A percentile compares a stretch with the other conserved stretches of the same genome.
Evolutionary conservation across 2,797 vertebrate genomes (phyloP).

Genomic region (Dromococcyx pavoninus): DNA sequence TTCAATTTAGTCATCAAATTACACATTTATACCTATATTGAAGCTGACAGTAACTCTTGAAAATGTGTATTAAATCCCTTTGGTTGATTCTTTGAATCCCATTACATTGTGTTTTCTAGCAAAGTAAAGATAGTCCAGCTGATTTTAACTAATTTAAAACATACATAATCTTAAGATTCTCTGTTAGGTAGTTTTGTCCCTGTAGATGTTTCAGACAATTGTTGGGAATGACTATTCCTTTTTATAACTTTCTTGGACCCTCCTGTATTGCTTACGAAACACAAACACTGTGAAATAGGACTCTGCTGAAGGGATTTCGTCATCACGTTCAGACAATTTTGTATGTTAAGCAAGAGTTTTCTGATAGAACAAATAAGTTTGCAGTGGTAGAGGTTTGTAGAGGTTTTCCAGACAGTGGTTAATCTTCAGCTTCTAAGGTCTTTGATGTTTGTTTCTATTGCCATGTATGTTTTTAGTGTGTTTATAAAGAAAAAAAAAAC

Average conservation of each 20-base stretch:
- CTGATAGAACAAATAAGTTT: neutral
- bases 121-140: neutral
- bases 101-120: neutral
- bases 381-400: no score
- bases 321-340: neutral
- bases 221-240: neutral
- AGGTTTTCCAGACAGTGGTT: neutral
- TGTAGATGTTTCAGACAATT: neutral
- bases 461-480: neutral
- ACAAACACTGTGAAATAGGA: neutral
- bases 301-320: neutral
- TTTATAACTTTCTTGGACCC: neutral
- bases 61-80: constrained; percentile 65
- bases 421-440: neutral
- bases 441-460: neutral
- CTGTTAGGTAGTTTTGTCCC: neutral
- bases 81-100: constrained; percentile 21
- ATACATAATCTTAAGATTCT: neutral
- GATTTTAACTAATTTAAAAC: neutral
- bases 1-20: constrained; percentile 69
- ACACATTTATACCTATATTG: constrained; percentile 55
- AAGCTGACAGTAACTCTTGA: constrained; percentile 63
- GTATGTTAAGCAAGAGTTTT: neutral
- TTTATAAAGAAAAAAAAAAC: neutral
- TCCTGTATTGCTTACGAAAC: neutral